phyloP scores from a whole-genome alignment of 1,140 invertebrate species.

The Lasioglossum baleicum region DNA sequence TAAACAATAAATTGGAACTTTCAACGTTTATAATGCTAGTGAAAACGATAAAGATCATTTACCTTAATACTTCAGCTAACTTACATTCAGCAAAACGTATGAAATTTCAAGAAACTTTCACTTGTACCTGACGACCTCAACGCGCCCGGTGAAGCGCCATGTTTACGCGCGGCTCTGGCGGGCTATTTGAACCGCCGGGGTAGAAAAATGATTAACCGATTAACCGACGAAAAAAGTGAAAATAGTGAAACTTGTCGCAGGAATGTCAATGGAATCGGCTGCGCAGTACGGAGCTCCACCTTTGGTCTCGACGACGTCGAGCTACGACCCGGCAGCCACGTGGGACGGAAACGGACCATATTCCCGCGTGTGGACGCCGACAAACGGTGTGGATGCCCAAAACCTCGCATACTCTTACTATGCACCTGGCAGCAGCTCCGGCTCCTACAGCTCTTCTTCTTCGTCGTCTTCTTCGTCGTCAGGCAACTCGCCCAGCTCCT shows the following conservation, averaged over 20 bases:
- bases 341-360: constrained; percentile 88
- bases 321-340: constrained; percentile 76
- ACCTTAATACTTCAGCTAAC: not conserved
- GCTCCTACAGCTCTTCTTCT: constrained; percentile 79
- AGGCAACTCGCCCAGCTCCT: constrained; percentile 79
- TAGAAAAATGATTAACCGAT: not conserved
- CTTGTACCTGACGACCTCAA: not conserved
- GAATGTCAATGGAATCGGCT: constrained; percentile 87
- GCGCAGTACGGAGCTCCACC: constrained; percentile 82
- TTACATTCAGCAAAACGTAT: not conserved
- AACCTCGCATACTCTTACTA: constrained; percentile 90
- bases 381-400: constrained; percentile 79
- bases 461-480: constrained; percentile 79
- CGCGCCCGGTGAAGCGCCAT: not conserved
- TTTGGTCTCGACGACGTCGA: constrained; percentile 82
- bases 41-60: too few relatives aligned
- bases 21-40: too few relatives aligned
- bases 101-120: not conserved
- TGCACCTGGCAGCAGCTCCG: constrained; percentile 81
- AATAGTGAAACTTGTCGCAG: constrained; percentile 70
- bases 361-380: constrained; percentile 86
- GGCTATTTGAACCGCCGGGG: too few relatives aligned
- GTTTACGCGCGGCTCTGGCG: too few relatives aligned
- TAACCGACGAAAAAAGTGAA: not conserved
- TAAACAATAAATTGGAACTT: too few relatives aligned